Evolutionary conservation across 53 echinoderm and acorn worm species (phyloP).

Genomic region (Holothuria leucospilota): DNA sequence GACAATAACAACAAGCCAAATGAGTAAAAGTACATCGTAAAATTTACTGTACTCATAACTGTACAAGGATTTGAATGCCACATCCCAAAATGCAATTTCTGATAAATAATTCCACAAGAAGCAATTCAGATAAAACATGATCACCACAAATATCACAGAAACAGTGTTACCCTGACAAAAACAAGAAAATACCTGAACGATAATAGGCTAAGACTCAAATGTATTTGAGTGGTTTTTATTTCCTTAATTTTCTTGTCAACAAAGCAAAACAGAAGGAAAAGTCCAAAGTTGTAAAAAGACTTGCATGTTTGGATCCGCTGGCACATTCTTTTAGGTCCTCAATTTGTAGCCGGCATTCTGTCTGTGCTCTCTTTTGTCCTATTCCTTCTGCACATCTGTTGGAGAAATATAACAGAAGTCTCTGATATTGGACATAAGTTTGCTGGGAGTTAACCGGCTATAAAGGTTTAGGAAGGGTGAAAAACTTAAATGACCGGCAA

Average conservation of each 20-base stretch:
- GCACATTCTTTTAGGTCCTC: slow-evolving; percentile 19
- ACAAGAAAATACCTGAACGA: too few relatives aligned
- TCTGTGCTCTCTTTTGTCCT: neutral
- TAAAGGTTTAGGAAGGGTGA: too few relatives aligned
- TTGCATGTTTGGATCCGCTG: slow-evolving; percentile 27
- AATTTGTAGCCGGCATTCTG: neutral
- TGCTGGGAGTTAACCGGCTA: too few relatives aligned
- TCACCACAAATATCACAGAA: too few relatives aligned
- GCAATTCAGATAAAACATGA: neutral
- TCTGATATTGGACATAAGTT: too few relatives aligned
- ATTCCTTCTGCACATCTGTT: slow-evolving; percentile 30
- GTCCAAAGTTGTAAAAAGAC: neutral
- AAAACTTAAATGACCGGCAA: too few relatives aligned
- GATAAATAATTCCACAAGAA: neutral
- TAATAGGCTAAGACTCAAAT: too few relatives aligned
- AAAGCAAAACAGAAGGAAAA: neutral
- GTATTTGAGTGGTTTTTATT: too few relatives aligned
- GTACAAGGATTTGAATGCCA: neutral
- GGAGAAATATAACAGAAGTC: too few relatives aligned
- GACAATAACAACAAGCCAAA: neutral
- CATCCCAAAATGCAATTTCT: neutral
- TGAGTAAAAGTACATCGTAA: neutral
- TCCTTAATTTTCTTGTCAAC: too few relatives aligned
- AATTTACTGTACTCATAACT: neutral
- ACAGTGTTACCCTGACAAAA: too few relatives aligned